Conservation (phyloP, 2,113 vertebrate species). For the Mastomys natalensis region DNA sequence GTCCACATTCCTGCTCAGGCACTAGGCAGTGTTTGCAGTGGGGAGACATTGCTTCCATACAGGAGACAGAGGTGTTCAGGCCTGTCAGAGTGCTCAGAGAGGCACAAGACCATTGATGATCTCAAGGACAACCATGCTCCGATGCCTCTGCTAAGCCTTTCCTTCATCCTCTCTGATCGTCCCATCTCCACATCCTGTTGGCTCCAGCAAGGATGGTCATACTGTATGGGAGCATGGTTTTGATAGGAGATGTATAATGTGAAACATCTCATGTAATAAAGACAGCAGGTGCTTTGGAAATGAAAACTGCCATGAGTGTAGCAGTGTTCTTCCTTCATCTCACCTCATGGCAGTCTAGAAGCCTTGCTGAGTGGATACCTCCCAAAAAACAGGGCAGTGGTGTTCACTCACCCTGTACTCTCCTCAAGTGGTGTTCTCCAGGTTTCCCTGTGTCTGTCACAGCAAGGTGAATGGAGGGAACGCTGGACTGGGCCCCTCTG, state of each 20-base stretch:
- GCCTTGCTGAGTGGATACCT: background rate
- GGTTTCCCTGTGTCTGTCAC: background rate
- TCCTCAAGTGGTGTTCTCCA: background rate
- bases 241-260: background rate
- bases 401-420: fast-evolving
- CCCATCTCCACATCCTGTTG: background rate
- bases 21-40: fast-evolving
- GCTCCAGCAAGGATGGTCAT: background rate
- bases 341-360: background rate
- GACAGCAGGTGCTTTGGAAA: background rate
- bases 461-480: too few relatives aligned
- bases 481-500: background rate
- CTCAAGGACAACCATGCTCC: too few relatives aligned
- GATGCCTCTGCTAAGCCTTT: background rate
- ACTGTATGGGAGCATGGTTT: background rate
- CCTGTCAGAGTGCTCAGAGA: background rate
- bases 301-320: background rate
- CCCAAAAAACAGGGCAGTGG: fast-evolving
- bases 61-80: background rate
- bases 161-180: background rate
- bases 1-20: too few relatives aligned
- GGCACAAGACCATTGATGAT: background rate
- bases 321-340: fast-evolving
- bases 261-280: background rate
- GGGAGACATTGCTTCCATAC: fast-evolving